Conservation (phyloP, 2,113 vertebrate species). For the Hypanus sabinus region DNA sequence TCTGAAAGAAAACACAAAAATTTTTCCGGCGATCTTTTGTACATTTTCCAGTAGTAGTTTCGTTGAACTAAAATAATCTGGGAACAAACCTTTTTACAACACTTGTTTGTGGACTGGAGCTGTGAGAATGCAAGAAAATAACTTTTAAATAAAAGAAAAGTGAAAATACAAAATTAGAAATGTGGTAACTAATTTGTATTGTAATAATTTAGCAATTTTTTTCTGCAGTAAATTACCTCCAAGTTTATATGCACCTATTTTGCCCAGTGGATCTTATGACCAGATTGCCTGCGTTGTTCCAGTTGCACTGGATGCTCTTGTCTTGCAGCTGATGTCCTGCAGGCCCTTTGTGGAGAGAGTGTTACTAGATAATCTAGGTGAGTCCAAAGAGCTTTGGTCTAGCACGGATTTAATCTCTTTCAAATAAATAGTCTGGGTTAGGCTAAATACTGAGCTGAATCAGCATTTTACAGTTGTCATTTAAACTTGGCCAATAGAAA, state of each 20-base stretch:
- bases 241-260: slow-evolving; percentile 59
- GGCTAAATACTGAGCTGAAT: too few relatives aligned
- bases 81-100: neutral
- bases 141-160: neutral
- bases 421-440: neutral
- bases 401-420: neutral
- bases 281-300: slow-evolving; percentile 71
- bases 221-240: slow-evolving; percentile 75
- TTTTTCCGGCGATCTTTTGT: neutral
- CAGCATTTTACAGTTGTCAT: neutral
- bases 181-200: neutral
- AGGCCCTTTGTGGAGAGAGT: slow-evolving; percentile 68
- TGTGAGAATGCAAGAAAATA: slow-evolving; percentile 4
- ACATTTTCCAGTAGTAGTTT: neutral
- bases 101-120: neutral
- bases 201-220: slow-evolving; percentile 2
- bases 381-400: slow-evolving; percentile 41
- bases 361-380: slow-evolving; percentile 62
- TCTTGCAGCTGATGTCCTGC: slow-evolving; percentile 69
- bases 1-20: neutral
- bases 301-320: slow-evolving; percentile 70
- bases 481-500: neutral
- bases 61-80: neutral
- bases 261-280: slow-evolving; percentile 56
- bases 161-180: slow-evolving; percentile 36